phyloP scores from a whole-genome alignment of 2,888 invertebrate genomes.

The Synanthedon myopaeformis region DNA sequence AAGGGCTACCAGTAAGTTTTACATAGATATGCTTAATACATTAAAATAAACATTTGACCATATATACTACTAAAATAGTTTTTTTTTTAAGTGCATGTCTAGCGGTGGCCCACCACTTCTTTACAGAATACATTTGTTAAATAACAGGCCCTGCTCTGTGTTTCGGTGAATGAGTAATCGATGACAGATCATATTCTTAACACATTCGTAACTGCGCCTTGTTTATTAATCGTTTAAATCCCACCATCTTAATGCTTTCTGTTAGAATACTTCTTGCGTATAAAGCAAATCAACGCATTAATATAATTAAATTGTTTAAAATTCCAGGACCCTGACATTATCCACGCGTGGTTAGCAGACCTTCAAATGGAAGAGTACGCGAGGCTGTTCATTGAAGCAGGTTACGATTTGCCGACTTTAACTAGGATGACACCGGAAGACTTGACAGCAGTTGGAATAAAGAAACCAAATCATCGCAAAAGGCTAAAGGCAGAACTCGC shows the following conservation, averaged over 20 bases:
- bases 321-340: slow-evolving; percentile 89
- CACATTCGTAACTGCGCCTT: no score
- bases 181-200: no score
- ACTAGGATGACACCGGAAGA: slow-evolving; percentile 99
- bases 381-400: slow-evolving; percentile 91
- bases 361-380: slow-evolving; percentile 96
- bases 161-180: no score
- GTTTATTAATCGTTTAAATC: no score
- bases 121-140: no score
- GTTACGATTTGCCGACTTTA: slow-evolving; percentile 97
- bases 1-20: slow-evolving; percentile 77
- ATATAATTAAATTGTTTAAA: neutral
- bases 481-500: slow-evolving; percentile 96
- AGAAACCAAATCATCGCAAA: slow-evolving; percentile 97
- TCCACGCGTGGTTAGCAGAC: slow-evolving; percentile 94
- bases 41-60: no score
- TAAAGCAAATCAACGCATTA: neutral
- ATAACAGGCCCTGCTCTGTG: no score
- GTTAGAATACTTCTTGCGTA: no score
- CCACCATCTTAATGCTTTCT: no score
- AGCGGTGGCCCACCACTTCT: no score
- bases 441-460: slow-evolving; percentile 89
- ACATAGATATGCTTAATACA: neutral
- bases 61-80: no score
- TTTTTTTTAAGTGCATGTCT: no score